These are phyloP conservation scores for Rhyacichthys aspro DNA, from an alignment of 2,797 vertebrate genomes.

Conservation along the genomic window DNA sequence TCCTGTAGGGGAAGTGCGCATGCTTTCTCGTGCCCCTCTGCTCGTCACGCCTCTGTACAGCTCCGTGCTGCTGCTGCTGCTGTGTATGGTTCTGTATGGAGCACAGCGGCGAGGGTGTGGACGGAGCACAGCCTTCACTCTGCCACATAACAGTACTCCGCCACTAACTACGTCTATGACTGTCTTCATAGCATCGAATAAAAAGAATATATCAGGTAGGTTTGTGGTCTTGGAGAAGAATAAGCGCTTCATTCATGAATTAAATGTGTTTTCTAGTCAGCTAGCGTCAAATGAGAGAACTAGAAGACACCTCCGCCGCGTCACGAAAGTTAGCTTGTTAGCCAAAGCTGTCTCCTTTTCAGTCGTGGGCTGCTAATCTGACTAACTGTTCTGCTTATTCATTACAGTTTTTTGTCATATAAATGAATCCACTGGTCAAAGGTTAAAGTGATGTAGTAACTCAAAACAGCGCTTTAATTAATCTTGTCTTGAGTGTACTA, in stretches of 20 bases:
- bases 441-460: no score
- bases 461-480: background rate
- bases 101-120: conserved; percentile 74
- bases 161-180: conserved; percentile 26
- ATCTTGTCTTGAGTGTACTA: background rate
- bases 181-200: background rate
- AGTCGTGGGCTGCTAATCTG: conserved; percentile 1
- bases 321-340: conserved; percentile 63
- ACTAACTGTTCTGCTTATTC: background rate
- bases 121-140: conserved; percentile 45
- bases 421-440: no score
- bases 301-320: conserved; percentile 10
- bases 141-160: conserved; percentile 14
- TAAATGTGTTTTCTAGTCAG: background rate
- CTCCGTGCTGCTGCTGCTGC: background rate
- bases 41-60: background rate
- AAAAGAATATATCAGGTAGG: conserved; percentile 49
- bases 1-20: background rate
- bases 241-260: no score
- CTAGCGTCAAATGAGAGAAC: conserved; percentile 29
- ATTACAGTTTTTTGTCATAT: background rate
- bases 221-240: background rate
- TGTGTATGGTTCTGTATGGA: conserved; percentile 48
- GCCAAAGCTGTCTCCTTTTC: conserved; percentile 28
- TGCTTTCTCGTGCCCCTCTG: background rate